These are phyloP conservation scores for Poeciliopsis prolifica DNA, from an alignment of 2,113 vertebrate genomes.

Conservation along the genomic window DNA sequence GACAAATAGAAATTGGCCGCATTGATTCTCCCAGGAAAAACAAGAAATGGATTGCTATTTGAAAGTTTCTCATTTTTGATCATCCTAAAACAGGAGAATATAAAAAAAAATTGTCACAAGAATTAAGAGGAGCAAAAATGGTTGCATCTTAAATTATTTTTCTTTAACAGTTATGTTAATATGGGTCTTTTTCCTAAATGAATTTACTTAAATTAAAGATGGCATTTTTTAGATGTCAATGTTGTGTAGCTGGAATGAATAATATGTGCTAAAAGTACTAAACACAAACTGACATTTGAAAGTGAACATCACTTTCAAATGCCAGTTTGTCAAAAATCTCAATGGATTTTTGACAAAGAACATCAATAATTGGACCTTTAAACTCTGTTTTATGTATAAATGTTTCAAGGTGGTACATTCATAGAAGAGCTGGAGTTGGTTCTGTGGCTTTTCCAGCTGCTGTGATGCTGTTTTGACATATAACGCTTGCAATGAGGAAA, in stretches of 20 bases:
- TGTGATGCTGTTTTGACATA: slow-evolving; percentile 39
- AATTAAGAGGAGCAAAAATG: not conserved
- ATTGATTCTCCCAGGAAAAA: not conserved
- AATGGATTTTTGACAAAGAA: slow-evolving; percentile 8
- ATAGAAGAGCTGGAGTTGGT: slow-evolving; percentile 11
- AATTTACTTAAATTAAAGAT: not conserved
- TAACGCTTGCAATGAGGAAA: slow-evolving; percentile 35
- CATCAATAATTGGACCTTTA: not conserved
- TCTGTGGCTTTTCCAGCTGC: slow-evolving; percentile 1
- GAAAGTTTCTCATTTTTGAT: not conserved
- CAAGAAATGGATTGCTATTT: not conserved
- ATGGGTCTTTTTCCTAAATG: not conserved
- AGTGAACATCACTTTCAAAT: too few relatives aligned
- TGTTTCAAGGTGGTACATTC: slow-evolving; percentile 25
- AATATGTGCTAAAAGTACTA: not conserved
- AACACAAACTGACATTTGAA: not conserved
- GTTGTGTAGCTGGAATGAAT: not conserved
- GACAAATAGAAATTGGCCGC: not conserved
- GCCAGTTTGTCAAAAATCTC: not conserved
- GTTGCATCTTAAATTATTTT: not conserved
- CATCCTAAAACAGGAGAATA: not conserved
- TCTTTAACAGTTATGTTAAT: not conserved
- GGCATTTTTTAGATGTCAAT: not conserved
- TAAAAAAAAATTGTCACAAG: not conserved
- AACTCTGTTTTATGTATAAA: slow-evolving; percentile 19